Percentiles rank a stretch among this genome's conserved stretches.
Evolutionary conservation across 2,888 invertebrate species (phyloP).

Genomic region (Corbicula japonica): DNA sequence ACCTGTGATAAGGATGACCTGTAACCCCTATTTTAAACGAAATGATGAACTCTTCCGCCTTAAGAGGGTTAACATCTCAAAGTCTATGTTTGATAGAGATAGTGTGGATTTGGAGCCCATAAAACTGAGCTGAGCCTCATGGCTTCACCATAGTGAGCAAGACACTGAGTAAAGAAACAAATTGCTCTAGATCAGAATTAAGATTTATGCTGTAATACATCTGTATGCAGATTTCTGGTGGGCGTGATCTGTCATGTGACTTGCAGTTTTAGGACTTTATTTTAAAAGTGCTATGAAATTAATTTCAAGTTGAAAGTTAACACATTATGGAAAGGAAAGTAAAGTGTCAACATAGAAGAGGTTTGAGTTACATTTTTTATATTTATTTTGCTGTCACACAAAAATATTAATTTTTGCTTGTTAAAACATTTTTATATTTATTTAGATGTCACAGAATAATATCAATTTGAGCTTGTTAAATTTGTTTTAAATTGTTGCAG

Average conservation of each 20-base stretch:
- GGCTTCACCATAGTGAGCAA: constrained; percentile 16
- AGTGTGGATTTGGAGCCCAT: constrained; percentile 62
- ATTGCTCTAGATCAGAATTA: background rate
- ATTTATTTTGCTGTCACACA: too few relatives aligned
- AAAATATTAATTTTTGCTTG: too few relatives aligned
- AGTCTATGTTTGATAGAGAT: constrained; percentile 63
- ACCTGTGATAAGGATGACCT: constrained; percentile 33
- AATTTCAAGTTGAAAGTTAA: too few relatives aligned
- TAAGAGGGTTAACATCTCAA: constrained; percentile 62
- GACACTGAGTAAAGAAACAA: constrained; percentile 1
- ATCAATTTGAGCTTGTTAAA: too few relatives aligned
- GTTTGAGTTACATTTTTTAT: too few relatives aligned
- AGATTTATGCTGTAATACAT: constrained; percentile 1
- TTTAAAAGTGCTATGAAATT: too few relatives aligned
- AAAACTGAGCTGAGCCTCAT: constrained; percentile 42
- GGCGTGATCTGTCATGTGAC: constrained; percentile 33
- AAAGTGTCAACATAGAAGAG: too few relatives aligned
- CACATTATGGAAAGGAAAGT: too few relatives aligned
- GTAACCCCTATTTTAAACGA: constrained; percentile 1
- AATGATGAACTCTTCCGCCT: constrained; percentile 29
- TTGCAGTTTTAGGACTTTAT: too few relatives aligned
- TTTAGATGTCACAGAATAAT: too few relatives aligned
- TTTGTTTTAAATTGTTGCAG: too few relatives aligned
- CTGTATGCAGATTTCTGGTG: constrained; percentile 10
- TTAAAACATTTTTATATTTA: too few relatives aligned